Evolutionary conservation across 64 coral and sea anemone species (phyloP).

Genomic region (Dendronephthya gigantea): DNA sequence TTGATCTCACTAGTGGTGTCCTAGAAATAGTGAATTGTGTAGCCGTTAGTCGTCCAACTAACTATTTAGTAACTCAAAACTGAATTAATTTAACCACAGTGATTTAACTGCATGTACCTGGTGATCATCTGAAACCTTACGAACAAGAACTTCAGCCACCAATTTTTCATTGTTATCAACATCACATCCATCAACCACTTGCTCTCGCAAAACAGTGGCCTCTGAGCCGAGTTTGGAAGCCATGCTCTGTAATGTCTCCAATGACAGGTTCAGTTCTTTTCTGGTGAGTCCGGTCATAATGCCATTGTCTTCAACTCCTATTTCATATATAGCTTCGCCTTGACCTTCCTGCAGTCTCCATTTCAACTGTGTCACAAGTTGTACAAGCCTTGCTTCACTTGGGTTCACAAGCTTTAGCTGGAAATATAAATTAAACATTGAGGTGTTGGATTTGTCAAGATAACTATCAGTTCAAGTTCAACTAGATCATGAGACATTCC

Average conservation of each 20-base stretch:
- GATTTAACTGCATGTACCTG: conserved; percentile 53
- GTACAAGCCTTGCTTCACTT: conserved; percentile 56
- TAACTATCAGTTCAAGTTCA: neutral
- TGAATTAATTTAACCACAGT: too few species aligned
- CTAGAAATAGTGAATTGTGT: too few species aligned
- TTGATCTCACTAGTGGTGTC: too few species aligned
- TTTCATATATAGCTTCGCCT: conserved; percentile 96
- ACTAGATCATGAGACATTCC: too few species aligned
- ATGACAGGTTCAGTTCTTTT: conserved; percentile 63
- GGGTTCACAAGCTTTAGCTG: conserved; percentile 91
- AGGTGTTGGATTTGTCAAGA: neutral
- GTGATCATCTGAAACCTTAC: conserved; percentile 90
- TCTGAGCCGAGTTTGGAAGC: conserved; percentile 63
- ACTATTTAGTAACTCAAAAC: too few species aligned
- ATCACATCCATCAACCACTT: conserved; percentile 32
- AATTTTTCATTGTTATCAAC: conserved; percentile 15
- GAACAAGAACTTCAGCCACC: conserved; percentile 75
- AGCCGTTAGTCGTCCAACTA: too few species aligned
- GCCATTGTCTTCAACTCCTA: conserved; percentile 96
- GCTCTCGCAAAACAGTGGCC: conserved; percentile 55
- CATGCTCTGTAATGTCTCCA: conserved; percentile 68
- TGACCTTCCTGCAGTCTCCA: conserved; percentile 95
- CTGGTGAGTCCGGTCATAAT: conserved; percentile 54
- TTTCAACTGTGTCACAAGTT: conserved; percentile 91
- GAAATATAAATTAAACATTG: neutral